Percentiles rank a stretch among this genome's conserved stretches.
These are phyloP conservation scores for Falcaria lacertinaria DNA, from an alignment of 2,888 invertebrate species.

Conservation along the genomic window DNA sequence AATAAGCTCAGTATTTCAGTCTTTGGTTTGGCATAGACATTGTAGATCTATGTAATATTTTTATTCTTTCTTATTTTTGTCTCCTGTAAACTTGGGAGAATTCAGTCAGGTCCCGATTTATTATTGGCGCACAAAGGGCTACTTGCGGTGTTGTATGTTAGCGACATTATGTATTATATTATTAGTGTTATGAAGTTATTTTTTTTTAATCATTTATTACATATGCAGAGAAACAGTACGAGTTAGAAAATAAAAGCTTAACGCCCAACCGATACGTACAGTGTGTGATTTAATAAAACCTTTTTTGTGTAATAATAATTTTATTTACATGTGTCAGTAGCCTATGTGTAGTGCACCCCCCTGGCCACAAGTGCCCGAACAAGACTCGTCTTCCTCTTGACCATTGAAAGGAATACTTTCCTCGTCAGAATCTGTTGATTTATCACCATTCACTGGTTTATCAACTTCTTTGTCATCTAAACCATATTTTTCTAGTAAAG, in stretches of 20 bases:
- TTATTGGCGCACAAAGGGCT: too few species aligned
- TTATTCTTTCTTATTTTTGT: too few species aligned
- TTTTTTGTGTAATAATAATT: slow-evolving; percentile 14
- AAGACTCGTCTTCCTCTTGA: slow-evolving; percentile 49
- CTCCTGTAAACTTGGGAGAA: too few species aligned
- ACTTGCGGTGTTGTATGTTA: too few species aligned
- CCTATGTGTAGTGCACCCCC: slow-evolving; percentile 49
- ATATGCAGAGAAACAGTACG: background rate
- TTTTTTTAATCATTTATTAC: background rate
- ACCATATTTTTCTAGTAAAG: slow-evolving; percentile 45
- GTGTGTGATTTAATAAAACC: slow-evolving; percentile 8
- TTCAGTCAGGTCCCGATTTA: too few species aligned
- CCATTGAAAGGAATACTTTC: slow-evolving; percentile 27
- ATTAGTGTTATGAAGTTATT: background rate
- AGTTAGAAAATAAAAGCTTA: background rate
- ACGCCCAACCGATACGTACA: background rate
- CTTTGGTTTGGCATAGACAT: too few species aligned
- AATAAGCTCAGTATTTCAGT: too few species aligned
- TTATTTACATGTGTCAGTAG: slow-evolving; percentile 31
- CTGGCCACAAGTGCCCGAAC: slow-evolving; percentile 54
- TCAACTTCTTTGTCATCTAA: slow-evolving; percentile 25
- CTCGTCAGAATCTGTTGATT: slow-evolving; percentile 20
- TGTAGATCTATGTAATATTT: too few species aligned
- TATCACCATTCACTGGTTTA: background rate
- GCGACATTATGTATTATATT: too few species aligned